phyloP scores from a whole-genome alignment of 2,888 invertebrate species.

The Horisme vitalbata region DNA sequence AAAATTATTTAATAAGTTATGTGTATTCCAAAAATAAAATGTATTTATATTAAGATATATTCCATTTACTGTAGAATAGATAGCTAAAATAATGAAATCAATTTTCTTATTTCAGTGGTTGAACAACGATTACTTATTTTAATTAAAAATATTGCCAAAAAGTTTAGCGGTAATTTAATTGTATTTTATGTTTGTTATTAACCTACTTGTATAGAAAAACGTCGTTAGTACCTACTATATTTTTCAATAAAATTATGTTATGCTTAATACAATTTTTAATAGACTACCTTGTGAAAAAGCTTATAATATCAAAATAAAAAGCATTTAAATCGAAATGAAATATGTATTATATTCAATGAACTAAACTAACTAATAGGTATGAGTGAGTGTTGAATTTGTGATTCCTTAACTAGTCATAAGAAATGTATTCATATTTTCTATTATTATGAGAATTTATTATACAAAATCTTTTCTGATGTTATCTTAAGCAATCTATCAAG shows the following conservation, averaged over 20 bases:
- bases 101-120: slow-evolving; percentile 9
- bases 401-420: slow-evolving; percentile 70
- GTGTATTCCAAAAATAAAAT: slow-evolving; percentile 10
- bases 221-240: too few relatives aligned
- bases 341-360: slow-evolving; percentile 20
- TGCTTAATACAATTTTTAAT: too few relatives aligned
- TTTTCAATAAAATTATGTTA: too few relatives aligned
- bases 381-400: slow-evolving; percentile 74
- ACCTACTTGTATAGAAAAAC: too few relatives aligned
- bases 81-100: slow-evolving; percentile 26
- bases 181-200: too few relatives aligned
- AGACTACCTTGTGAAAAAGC: too few relatives aligned
- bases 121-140: slow-evolving; percentile 12
- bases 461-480: slow-evolving; percentile 63
- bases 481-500: slow-evolving; percentile 60
- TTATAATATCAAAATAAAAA: too few relatives aligned
- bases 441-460: slow-evolving; percentile 67
- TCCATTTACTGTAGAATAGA: slow-evolving; percentile 29
- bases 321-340: too few relatives aligned
- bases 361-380: slow-evolving; percentile 41
- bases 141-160: slow-evolving; percentile 7
- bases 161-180: too few relatives aligned
- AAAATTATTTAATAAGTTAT: neutral
- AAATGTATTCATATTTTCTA: slow-evolving; percentile 80
- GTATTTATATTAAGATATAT: slow-evolving; percentile 21